Evolutionary conservation across 1,140 invertebrate genomes (phyloP), one percentile per base, ranked within the genome.

Genomic region (Hyphantria cunea): DNA sequence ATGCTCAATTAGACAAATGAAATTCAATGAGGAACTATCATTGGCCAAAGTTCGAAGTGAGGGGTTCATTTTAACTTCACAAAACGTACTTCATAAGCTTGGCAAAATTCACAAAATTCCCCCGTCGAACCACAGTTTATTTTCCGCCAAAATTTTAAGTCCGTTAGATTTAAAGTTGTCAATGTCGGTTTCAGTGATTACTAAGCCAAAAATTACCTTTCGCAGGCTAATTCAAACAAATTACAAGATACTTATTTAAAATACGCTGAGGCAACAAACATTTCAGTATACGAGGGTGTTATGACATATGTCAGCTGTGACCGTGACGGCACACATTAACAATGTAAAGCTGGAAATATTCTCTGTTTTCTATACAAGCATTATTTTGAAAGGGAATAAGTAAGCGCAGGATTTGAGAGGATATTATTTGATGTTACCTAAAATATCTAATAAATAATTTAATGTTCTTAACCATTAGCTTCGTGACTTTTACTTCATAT

Each of bases 1-100:
- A n/a, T 74, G 73, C 75, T 62, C 74, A 81, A 84, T 85, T 83
- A 85, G 80, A 82, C 77, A 85, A 84, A 84, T 81, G 76, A 81
- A 86, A 82, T 82, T 69, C 66, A 50, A 77, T 71, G 65, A 75
- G 54, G 68, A 41, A 70, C 55, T 14, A 14, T 10, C 41, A 33
- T 13, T 41, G 50, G 41, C 14, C 32, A 17, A 13, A 11, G 10
- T 12, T 31, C 45, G 33, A 37, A 58, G 48, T 37, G 45, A 49
- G 55, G 45, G 55, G 17, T 6, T 15, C 8, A 32, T 42, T 45
- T 34, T 45, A 15, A 13, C 15, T 37, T 2, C 34, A 11, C 7
- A 37, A 37, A n/a, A n/a, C n/a, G n/a, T 37, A 1, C 17, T 25
- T 3, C 17, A 25, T n/a, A n/a, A n/a, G n/a, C n/a, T n/a, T n/a